Evolutionary conservation across 2,113 vertebrate species (phyloP).

Genomic region (Hyla sarda): DNA sequence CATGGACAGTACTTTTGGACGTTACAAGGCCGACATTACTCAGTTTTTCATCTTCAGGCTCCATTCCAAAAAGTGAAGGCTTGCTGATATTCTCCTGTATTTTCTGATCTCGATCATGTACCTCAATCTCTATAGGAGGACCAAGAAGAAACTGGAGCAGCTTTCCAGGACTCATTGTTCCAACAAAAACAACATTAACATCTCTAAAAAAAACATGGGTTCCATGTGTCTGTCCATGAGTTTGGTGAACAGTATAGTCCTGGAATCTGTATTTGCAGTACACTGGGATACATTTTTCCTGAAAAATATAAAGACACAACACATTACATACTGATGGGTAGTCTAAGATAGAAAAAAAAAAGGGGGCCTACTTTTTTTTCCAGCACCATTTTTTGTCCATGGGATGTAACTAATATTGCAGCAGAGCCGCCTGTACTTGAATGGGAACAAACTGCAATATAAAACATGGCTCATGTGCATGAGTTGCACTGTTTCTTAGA

Average conservation of each 20-base stretch:
- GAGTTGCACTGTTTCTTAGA: too few species aligned
- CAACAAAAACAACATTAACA: conserved; percentile 79
- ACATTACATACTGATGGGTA: neutral
- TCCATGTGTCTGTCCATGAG: conserved; percentile 70
- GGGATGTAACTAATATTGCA: too few species aligned
- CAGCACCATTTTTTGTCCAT: too few species aligned
- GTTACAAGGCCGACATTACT: conserved; percentile 60
- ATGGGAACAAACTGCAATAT: too few species aligned
- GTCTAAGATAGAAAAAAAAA: too few species aligned
- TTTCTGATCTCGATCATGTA: conserved; percentile 83
- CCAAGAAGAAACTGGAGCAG: conserved; percentile 75
- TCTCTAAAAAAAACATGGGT: conserved; percentile 78
- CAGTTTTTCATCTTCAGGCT: conserved; percentile 64
- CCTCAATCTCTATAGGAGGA: conserved; percentile 80
- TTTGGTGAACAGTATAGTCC: conserved; percentile 71
- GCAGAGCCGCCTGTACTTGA: too few species aligned
- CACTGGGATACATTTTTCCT: conserved; percentile 77
- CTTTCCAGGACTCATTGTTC: conserved; percentile 70
- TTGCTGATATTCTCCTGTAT: conserved; percentile 31
- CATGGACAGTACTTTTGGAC: conserved; percentile 50
- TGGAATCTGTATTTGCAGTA: conserved; percentile 85
- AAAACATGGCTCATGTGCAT: too few species aligned
- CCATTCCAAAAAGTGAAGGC: conserved; percentile 67
- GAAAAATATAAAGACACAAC: conserved; percentile 7
- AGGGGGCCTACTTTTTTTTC: too few species aligned